Base-by-base conservation (phyloP, 1,140 invertebrate species). In the Heliconius himera region DNA sequence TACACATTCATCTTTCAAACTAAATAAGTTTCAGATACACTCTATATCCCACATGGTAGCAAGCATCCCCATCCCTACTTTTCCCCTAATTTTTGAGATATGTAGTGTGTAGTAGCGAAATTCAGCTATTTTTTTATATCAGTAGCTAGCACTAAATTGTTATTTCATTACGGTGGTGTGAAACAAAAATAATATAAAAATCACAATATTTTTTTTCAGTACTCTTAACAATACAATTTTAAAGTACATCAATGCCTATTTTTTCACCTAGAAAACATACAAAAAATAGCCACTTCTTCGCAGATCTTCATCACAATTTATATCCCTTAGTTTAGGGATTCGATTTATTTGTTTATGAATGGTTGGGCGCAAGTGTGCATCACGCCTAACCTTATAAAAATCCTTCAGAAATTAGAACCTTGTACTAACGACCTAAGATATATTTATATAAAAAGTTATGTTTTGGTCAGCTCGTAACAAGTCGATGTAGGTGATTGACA, bases 401-500 rank as follows among this genome's bases (percentile, higher is more conserved):
- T 4, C 11, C 4, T 60, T 8, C 8, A 46, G 20, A 22, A 11
- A 46, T 54, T 29, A 70, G 56, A 38, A 66, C 76, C 26, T 76
- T 83, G 80, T 76, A 38, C 3, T 54, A 38, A 41, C 8, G 29
- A 13, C 9, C 41, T 76, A 84, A 78, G 51, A 83, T 78, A 60
- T 13, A 70, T 46, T 77, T 73, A 81, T 11, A 54, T 36, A 56
- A 76, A 49, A 26, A 3, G 0, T n/a, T 36, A 38, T 22, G 72
- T 22, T 73, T 81, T 78, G 33, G 33, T 26, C 33, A 26, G 60
- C 18, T 73, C 51, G 83, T 81, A 81, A 86, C 84, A 82, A 86
- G 73, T 84, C 84, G 84, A 85, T 86, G 81, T 82, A 82, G 85
- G 66, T 83, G 80, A 89, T 84, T 87, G 88, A 89, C 86, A 85